A percentile compares a stretch with the other conserved stretches of the same genome.
phyloP scores from a whole-genome alignment of 2,888 invertebrate species.

The Hymenopus coronatus region DNA sequence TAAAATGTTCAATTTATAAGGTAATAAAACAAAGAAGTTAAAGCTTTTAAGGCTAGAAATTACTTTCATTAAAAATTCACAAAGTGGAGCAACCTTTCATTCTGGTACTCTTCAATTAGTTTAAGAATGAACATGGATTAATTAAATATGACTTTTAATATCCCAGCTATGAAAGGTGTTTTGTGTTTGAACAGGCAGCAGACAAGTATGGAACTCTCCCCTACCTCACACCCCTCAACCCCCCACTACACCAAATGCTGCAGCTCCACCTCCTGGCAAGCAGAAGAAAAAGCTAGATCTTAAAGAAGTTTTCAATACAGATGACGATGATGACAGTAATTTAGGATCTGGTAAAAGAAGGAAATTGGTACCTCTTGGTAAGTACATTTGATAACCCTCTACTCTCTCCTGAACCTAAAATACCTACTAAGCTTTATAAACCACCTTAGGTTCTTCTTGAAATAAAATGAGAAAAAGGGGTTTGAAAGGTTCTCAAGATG shows the following conservation, averaged over 20 bases:
- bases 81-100: no score
- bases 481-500: no score
- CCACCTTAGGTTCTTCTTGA: no score
- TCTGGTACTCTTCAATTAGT: no score
- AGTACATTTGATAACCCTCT: slow-evolving; percentile 27
- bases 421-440: background rate
- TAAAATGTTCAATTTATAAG: no score
- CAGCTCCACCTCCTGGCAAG: slow-evolving; percentile 9
- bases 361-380: slow-evolving; percentile 75
- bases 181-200: background rate
- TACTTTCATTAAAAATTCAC: no score
- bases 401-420: background rate
- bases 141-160: no score
- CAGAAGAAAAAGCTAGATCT: slow-evolving; percentile 73
- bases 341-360: slow-evolving; percentile 62
- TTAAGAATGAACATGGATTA: no score
- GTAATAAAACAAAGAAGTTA: no score
- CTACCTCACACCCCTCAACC: background rate
- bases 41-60: no score
- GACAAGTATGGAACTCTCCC: slow-evolving; percentile 25
- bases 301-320: slow-evolving; percentile 82
- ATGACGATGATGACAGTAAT: slow-evolving; percentile 66
- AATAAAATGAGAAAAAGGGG: no score
- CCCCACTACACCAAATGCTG: background rate
- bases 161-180: background rate